Evolutionary conservation across 2,113 vertebrate species (phyloP).

Genomic region (Oncorhynchus kisutch): DNA sequence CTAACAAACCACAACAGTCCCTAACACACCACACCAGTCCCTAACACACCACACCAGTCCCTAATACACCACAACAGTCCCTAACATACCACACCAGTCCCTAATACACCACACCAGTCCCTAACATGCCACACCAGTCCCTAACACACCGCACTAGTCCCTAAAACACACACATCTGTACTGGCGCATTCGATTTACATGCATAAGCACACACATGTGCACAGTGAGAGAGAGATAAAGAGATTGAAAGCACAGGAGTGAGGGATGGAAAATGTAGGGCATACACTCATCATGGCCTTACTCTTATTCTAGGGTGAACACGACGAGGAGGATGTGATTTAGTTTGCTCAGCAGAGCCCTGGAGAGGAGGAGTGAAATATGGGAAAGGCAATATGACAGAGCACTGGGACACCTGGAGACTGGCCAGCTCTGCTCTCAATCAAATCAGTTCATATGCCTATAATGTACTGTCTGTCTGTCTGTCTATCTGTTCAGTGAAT

Average conservation of each 20-base stretch:
- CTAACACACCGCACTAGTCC: too few relatives aligned
- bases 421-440: constrained; percentile 69
- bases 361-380: constrained; percentile 63
- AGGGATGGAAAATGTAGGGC: constrained; percentile 29
- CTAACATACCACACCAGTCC: too few relatives aligned
- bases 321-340: constrained; percentile 75
- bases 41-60: background rate
- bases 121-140: too few relatives aligned
- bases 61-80: too few relatives aligned
- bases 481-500: background rate
- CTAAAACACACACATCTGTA: background rate
- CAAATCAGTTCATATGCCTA: constrained; percentile 69
- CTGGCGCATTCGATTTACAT: constrained; percentile 45
- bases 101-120: too few relatives aligned
- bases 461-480: background rate
- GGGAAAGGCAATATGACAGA: constrained; percentile 75
- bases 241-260: background rate
- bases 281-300: constrained; percentile 53
- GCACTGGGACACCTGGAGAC: constrained; percentile 66
- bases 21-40: background rate
- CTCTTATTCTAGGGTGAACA: constrained; percentile 50
- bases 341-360: constrained; percentile 76
- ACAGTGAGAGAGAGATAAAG: background rate
- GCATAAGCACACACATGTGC: constrained; percentile 23
- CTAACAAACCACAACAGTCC: background rate